Percentiles rank a stretch among this genome's conserved stretches.
These are phyloP conservation scores for Steinernema feltiae DNA, from an alignment of 1,140 invertebrate species.

Conservation along the genomic window DNA sequence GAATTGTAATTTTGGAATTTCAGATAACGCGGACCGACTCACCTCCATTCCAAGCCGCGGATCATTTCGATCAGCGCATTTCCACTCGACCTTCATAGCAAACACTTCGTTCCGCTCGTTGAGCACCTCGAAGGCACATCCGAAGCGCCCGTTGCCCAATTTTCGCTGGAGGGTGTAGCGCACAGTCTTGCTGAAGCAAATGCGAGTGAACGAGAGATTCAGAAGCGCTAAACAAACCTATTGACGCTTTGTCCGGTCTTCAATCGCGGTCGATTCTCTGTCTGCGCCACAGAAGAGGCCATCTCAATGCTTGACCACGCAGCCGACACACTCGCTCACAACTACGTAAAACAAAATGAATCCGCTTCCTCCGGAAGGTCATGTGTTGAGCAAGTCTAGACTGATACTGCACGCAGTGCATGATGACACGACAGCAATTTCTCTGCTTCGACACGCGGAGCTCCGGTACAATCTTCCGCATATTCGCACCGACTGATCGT, in stretches of 20 bases:
- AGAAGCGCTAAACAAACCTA: neutral
- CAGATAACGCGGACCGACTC: neutral
- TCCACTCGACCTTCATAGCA: slow-evolving; percentile 1
- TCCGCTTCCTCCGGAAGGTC: too few species aligned
- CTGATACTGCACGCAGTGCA: too few species aligned
- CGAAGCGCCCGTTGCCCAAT: neutral
- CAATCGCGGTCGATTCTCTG: slow-evolving; percentile 1
- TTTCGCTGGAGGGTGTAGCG: neutral
- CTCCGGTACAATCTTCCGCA: too few species aligned
- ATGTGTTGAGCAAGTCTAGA: too few species aligned
- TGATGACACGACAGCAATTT: too few species aligned
- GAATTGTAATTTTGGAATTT: too few species aligned
- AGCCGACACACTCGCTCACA: too few species aligned
- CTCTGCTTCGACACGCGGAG: too few species aligned
- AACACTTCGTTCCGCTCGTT: neutral
- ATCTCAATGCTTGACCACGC: too few species aligned
- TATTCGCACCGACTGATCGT: too few species aligned
- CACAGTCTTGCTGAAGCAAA: neutral
- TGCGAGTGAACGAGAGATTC: neutral
- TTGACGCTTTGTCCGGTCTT: slow-evolving; percentile 4
- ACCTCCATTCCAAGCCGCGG: neutral
- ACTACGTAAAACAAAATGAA: too few species aligned
- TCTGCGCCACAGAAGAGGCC: neutral
- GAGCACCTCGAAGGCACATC: neutral
- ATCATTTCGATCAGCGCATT: neutral